phyloP scores from a whole-genome alignment of 2,888 invertebrate species.

The Lamellibrachia columna region DNA sequence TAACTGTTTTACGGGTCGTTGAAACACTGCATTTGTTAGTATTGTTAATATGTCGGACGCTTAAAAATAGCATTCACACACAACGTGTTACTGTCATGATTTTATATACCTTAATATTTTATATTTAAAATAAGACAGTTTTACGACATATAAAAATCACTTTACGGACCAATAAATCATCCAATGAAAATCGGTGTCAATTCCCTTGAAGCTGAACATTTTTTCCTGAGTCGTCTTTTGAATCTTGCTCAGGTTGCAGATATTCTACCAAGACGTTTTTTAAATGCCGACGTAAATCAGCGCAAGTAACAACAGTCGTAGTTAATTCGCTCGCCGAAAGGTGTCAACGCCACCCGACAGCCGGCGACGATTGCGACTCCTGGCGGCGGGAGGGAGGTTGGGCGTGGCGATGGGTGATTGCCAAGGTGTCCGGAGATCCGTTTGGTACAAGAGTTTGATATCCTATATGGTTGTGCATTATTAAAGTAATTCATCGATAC shows the following conservation, averaged over 20 bases:
- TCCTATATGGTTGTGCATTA: conserved; percentile 9
- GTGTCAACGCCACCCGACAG: not conserved
- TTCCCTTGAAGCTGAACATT: not conserved
- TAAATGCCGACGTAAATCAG: not conserved
- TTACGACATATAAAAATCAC: not conserved
- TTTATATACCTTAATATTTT: not conserved
- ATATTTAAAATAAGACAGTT: not conserved
- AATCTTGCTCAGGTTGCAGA: not conserved
- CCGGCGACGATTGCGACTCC: not conserved
- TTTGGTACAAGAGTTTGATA: not conserved
- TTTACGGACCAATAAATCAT: not conserved
- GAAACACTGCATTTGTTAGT: too few relatives aligned
- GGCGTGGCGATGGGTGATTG: not conserved
- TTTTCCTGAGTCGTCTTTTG: not conserved
- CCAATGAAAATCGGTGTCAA: not conserved
- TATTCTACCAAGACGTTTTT: not conserved
- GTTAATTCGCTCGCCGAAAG: not conserved
- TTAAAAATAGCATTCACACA: too few relatives aligned
- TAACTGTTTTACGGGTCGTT: too few relatives aligned
- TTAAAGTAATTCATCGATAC: not conserved
- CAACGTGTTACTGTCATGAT: too few relatives aligned
- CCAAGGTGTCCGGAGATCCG: not conserved
- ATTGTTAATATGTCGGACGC: too few relatives aligned
- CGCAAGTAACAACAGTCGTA: not conserved
- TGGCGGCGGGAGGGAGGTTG: not conserved